Conservation (phyloP, 2,888 invertebrate genomes). For the Busseola fusca region DNA sequence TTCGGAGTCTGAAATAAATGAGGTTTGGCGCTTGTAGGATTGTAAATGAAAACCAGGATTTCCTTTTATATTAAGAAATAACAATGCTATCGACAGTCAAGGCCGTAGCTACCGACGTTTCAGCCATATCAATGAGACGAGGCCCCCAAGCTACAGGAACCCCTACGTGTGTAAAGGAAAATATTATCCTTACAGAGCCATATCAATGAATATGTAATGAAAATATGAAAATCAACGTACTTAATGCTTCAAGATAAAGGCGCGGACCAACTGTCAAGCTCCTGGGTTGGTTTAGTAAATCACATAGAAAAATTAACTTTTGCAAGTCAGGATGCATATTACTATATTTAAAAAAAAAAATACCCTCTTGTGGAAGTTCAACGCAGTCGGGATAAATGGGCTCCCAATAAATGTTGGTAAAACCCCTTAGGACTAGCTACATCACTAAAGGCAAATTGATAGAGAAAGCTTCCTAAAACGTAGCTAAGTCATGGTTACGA, state of each 20-base stretch:
- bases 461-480: not conserved
- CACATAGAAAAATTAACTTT: not conserved
- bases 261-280: not conserved
- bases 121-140: not conserved
- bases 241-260: not conserved
- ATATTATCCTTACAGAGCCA: not conserved
- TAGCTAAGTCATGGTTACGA: not conserved
- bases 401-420: too few relatives aligned
- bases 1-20: slow-evolving; percentile 32
- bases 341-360: not conserved
- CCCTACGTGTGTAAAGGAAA: too few relatives aligned
- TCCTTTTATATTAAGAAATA: not conserved
- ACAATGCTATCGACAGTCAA: not conserved
- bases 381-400: not conserved
- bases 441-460: not conserved
- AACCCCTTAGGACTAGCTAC: not conserved
- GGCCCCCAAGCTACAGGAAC: not conserved
- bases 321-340: not conserved
- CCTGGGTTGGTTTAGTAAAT: not conserved
- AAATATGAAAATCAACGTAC: not conserved
- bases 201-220: not conserved
- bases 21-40: slow-evolving; percentile 10
- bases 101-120: too few relatives aligned
- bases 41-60: not conserved
- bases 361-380: not conserved